These are phyloP conservation scores for Microtus pennsylvanicus DNA, from an alignment of 2,113 vertebrate genomes.

Conservation along the genomic window DNA sequence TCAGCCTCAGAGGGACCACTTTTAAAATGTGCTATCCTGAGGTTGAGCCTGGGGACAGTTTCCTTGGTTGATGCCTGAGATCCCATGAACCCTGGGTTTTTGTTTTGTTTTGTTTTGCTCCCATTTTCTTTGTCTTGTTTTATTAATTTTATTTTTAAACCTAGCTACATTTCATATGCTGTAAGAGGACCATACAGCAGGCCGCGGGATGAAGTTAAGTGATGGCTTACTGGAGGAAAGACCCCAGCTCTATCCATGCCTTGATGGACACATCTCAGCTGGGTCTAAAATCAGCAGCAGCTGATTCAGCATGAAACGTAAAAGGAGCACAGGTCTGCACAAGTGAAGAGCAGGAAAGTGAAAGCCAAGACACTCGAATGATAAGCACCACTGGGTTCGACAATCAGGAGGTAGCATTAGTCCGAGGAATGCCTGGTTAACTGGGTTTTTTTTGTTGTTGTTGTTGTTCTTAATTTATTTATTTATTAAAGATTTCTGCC, in stretches of 20 bases:
- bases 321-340: neutral
- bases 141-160: neutral
- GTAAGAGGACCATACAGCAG: rapidly evolving
- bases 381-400: neutral
- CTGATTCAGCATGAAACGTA: neutral
- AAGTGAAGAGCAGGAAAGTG: neutral
- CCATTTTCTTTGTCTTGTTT: neutral
- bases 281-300: neutral
- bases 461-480: too few relatives aligned
- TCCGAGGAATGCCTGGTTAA: neutral
- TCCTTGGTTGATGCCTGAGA: neutral
- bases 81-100: neutral
- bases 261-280: too few relatives aligned
- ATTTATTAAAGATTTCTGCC: too few relatives aligned
- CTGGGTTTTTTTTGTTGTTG: too few relatives aligned
- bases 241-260: neutral
- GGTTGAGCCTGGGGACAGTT: neutral
- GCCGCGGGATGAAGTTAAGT: rapidly evolving
- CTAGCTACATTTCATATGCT: neutral
- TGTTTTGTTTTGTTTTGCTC: neutral
- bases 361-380: neutral
- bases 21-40: rapidly evolving
- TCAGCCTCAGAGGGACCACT: neutral
- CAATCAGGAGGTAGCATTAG: neutral
- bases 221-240: neutral